A percentile compares a stretch with the other conserved stretches of the same genome.
Conservation (phyloP, 92 coral and sea anemone species). For the Hydrozoanthus gracilis region DNA sequence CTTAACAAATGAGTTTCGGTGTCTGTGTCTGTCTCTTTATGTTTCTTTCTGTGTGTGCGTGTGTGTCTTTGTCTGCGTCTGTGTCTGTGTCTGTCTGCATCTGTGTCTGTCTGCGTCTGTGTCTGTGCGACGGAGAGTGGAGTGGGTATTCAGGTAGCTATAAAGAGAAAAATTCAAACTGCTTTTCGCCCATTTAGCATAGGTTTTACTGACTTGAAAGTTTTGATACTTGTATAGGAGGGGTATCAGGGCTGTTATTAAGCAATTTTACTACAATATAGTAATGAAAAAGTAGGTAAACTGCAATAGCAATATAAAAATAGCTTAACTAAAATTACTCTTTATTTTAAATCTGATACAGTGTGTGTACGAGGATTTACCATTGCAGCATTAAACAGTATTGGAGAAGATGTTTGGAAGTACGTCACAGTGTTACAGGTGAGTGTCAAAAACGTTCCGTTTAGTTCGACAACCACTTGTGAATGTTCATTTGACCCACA, state of each 20-base stretch:
- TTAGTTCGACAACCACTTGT: conserved; percentile 21
- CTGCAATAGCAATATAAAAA: conserved; percentile 8
- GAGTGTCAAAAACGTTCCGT: conserved; percentile 15
- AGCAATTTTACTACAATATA: conserved; percentile 8
- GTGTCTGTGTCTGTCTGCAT: neutral
- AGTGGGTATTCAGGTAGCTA: conserved; percentile 6
- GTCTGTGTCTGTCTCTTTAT: neutral
- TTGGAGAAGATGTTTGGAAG: conserved; percentile 14
- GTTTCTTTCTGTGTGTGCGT: neutral
- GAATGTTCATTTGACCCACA: conserved; percentile 14
- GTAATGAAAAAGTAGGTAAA: neutral
- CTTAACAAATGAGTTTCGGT: too few species aligned
- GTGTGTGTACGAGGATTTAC: conserved; percentile 23
- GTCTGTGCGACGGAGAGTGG: neutral
- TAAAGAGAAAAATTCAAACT: conserved; percentile 1
- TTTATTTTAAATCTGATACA: conserved; percentile 11
- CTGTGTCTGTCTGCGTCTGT: neutral
- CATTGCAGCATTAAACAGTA: neutral
- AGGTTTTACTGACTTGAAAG: conserved; percentile 4
- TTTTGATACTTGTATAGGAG: conserved; percentile 3
- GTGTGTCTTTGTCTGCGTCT: neutral
- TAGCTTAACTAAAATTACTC: conserved; percentile 10
- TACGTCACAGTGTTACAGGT: conserved; percentile 15
- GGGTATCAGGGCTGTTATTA: conserved; percentile 6
- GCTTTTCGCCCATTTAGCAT: conserved; percentile 6